Evolutionary conservation across 2,888 invertebrate species (phyloP), one percentile per base, ranked within the genome.

Genomic region (Tetramorium bicarinatum): DNA sequence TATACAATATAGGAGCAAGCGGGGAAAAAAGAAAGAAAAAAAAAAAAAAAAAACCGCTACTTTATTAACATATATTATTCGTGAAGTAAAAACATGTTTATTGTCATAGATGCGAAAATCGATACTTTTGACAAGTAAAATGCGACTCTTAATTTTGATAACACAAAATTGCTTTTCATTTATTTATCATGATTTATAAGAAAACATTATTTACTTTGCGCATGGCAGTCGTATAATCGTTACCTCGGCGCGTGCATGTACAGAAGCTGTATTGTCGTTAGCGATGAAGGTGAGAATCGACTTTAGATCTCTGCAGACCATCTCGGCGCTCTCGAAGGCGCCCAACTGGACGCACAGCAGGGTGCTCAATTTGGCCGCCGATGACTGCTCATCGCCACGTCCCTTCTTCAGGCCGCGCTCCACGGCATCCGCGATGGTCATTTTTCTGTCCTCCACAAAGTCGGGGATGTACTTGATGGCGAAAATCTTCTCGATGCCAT

Each of bases 281-380:
- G 97, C 96, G 1, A 97, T 96, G 25, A 97, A 96, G 11, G 96
- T 95, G 29, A 99, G 95, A 47, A 97, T 96, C 11, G 98, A 97
- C 84, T 97, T 97, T 66, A 98, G 95, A 69, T 97, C 96, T 62
- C 96, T 95, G 91, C 97, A 97, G 82, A 97, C 96, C 88, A 96
- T 96, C 91, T 98, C 98, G 4, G 96, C 93, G 66, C 94, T 94
- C 47, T 94, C 94, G 18, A 90, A 94, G 11, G 95, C 96, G 49
- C 97, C 97, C 85, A 99, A 96, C 95, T 99, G 99, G 8, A 99
- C 95, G 85, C 98, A 97, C 0, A 99, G 94, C 34, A 99, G 94
- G 0, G 98, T 97, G 1, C 97, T 97, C 64, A 99, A 95, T 72
- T 97, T 96, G 0, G 98, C 98, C 0, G 98, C 99, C 21, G 97